Evolutionary conservation across 1,140 invertebrate genomes (phyloP), one percentile per base, ranked within the genome.

Genomic region (Drosophila jambulina): DNA sequence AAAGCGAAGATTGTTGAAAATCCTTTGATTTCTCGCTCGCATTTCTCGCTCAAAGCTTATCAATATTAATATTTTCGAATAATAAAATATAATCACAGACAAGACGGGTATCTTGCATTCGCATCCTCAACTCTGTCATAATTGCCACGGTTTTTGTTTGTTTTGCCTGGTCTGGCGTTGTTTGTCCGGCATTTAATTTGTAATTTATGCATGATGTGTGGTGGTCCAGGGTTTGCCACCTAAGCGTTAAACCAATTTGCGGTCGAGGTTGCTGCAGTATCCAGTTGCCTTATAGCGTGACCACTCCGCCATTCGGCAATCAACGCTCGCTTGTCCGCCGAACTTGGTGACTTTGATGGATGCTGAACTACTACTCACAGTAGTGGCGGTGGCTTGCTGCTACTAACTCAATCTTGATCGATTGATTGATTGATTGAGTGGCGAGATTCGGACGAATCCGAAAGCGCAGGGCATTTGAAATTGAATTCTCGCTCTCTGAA

Each of bases 281-380:
- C 19, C 10, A 36, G 61, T 15, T 45, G 8, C 67, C 38, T 53
- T 38, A 43, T 49, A 64, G n/a, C 13, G 21, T 53, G 29, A 72
- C 38, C 71, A 36, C 34, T 32, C 13, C n/a, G 29, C 21, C 51
- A 29, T 40, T 48, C 29, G 36, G 40, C 56, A 27, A 48, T 40
- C 43, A 51, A n/a, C 60, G 63, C 51, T 25, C 21, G 25, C 42
- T 54, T 43, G 68, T 36, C 40, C 36, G n/a, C 21, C 34, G 46
- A 42, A 29, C 61, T 78, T 62, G 58, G 42, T 75, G 75, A 79
- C 75, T 79, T 79, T 82, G 80, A 82, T 82, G 78, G 80, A 82
- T 82, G 71, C 43, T 38, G 23, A 63, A 40, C 57, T 48, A 63
- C 21, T 15, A 15, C 19, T 23, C 32, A 62, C 46, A 7, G 45